A percentile compares a stretch with the other conserved stretches of the same genome.
Conservation (phyloP, 1,140 invertebrate species). For the Oreohelix idahoensis region DNA sequence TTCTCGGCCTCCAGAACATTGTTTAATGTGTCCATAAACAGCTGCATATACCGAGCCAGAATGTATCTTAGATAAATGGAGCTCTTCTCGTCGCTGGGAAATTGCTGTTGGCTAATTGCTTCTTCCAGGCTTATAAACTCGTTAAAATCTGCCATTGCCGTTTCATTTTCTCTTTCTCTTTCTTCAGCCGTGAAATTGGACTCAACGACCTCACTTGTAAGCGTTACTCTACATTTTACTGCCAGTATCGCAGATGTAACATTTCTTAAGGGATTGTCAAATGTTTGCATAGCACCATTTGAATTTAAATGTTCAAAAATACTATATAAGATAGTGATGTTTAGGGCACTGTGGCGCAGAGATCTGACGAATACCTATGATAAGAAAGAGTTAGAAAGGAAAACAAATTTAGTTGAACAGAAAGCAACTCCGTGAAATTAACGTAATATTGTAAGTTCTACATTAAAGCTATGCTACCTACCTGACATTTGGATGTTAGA, state of each 20-base stretch:
- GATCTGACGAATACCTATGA: not conserved
- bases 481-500: too few species aligned
- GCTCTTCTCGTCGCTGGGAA: not conserved
- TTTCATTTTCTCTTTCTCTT: not conserved
- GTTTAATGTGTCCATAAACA: not conserved
- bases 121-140: not conserved
- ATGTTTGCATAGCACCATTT: not conserved
- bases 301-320: not conserved
- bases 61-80: not conserved
- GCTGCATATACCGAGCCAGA: not conserved
- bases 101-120: not conserved
- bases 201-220: not conserved
- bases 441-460: not conserved
- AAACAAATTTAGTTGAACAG: too few species aligned
- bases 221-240: not conserved
- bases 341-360: not conserved
- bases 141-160: not conserved
- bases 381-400: not conserved
- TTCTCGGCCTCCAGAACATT: not conserved
- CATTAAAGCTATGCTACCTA: too few species aligned
- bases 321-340: not conserved
- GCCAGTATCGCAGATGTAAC: not conserved
- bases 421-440: too few species aligned
- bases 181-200: not conserved
- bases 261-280: not conserved